Evolutionary conservation across 2,888 invertebrate genomes (phyloP).

Genomic region (Protonemura montana): DNA sequence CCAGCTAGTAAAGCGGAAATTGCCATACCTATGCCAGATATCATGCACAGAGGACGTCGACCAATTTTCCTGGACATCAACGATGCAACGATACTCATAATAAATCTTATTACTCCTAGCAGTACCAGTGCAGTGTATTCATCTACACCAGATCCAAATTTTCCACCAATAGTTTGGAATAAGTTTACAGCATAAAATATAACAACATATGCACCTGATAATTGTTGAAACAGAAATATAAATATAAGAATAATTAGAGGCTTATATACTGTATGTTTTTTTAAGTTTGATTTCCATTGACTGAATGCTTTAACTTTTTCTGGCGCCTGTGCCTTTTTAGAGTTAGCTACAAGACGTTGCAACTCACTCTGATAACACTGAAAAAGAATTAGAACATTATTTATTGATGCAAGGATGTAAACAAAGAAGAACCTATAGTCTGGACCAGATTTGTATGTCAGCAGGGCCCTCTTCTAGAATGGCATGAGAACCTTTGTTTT

Average conservation of each 20-base stretch:
- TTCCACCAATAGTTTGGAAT: slow-evolving; percentile 61
- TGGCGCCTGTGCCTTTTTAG: background rate
- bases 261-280: slow-evolving; percentile 57
- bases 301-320: slow-evolving; percentile 12
- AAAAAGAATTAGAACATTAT: slow-evolving; percentile 25
- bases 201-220: slow-evolving; percentile 66
- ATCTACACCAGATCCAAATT: slow-evolving; percentile 59
- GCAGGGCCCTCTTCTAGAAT: too few relatives aligned
- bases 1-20: slow-evolving; percentile 59
- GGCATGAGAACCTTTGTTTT: too few relatives aligned
- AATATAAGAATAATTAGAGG: slow-evolving; percentile 62
- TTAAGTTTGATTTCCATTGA: background rate
- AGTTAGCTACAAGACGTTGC: background rate
- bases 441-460: too few relatives aligned
- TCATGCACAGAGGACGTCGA: slow-evolving; percentile 61
- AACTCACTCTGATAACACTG: slow-evolving; percentile 37
- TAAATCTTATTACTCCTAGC: slow-evolving; percentile 63
- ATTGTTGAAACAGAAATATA: slow-evolving; percentile 65
- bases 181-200: slow-evolving; percentile 67
- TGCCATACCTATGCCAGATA: slow-evolving; percentile 64
- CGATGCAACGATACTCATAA: slow-evolving; percentile 63
- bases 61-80: slow-evolving; percentile 62
- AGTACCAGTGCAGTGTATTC: slow-evolving; percentile 62
- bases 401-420: too few relatives aligned
- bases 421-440: too few relatives aligned